These are phyloP conservation scores for Endotricha flammealis DNA, from an alignment of 2,888 invertebrate genomes.

Conservation along the genomic window DNA sequence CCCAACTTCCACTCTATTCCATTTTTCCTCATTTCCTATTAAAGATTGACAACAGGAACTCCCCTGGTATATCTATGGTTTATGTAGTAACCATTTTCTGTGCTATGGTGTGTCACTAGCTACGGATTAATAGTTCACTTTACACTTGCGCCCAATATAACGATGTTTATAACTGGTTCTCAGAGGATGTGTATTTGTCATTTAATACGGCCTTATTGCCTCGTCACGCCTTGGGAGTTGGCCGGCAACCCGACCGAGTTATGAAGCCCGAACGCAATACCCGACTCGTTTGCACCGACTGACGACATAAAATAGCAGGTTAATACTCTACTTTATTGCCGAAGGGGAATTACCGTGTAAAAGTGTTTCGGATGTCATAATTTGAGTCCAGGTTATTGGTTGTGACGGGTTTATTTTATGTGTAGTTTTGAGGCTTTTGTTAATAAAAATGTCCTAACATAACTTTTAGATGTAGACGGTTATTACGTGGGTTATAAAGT, in stretches of 20 bases:
- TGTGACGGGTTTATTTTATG: conserved; percentile 6
- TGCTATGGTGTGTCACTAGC: too few species aligned
- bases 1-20: too few species aligned
- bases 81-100: too few species aligned
- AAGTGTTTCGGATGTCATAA: conserved; percentile 9
- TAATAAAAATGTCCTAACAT: background rate
- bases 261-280: conserved; percentile 4
- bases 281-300: conserved; percentile 7
- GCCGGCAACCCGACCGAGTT: conserved; percentile 10
- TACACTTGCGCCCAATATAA: conserved; percentile 13
- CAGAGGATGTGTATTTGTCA: conserved; percentile 30
- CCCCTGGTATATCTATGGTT: too few species aligned
- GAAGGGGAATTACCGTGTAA: conserved; percentile 8
- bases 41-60: too few species aligned
- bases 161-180: conserved; percentile 18
- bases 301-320: conserved; percentile 10
- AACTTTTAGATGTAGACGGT: too few species aligned
- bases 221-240: conserved; percentile 17
- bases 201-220: conserved; percentile 32
- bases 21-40: too few species aligned
- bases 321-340: conserved; percentile 9
- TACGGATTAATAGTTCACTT: conserved; percentile 1
- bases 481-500: too few species aligned
- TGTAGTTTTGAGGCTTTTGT: background rate
- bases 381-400: conserved; percentile 9